These are phyloP conservation scores for Dynastes maya DNA, from an alignment of 2,888 invertebrate species.

Conservation along the genomic window DNA sequence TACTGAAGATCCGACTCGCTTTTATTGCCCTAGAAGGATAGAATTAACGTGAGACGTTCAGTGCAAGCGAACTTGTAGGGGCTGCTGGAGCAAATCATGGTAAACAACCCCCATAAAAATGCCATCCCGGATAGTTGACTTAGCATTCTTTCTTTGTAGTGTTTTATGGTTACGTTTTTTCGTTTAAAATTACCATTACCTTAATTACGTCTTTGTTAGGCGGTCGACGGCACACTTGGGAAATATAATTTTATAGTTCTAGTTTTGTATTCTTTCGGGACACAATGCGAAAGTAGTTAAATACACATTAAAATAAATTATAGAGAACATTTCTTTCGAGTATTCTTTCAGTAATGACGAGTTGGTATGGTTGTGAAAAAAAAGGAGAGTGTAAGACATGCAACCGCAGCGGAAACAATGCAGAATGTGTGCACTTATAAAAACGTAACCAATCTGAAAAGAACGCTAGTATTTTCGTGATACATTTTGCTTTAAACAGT, in stretches of 20 bases:
- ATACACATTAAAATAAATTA: slow-evolving; percentile 30
- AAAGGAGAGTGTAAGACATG: neutral
- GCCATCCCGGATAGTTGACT: slow-evolving; percentile 43
- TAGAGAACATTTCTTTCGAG: slow-evolving; percentile 15
- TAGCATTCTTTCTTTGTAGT: slow-evolving; percentile 43
- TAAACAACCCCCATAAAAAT: slow-evolving; percentile 50
- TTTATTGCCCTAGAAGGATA: slow-evolving; percentile 46
- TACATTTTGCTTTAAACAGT: too few species aligned
- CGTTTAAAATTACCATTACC: slow-evolving; percentile 46
- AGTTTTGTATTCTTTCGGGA: neutral
- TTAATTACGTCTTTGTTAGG: slow-evolving; percentile 40
- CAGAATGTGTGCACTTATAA: too few species aligned
- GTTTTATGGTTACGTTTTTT: slow-evolving; percentile 44
- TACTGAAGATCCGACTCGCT: slow-evolving; percentile 31
- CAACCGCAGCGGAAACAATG: too few species aligned
- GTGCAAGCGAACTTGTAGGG: slow-evolving; percentile 18
- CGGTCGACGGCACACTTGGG: slow-evolving; percentile 33
- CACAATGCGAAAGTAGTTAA: slow-evolving; percentile 35
- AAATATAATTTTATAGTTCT: slow-evolving; percentile 36
- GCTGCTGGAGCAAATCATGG: slow-evolving; percentile 37
- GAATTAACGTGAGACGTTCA: slow-evolving; percentile 47
- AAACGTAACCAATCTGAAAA: too few species aligned
- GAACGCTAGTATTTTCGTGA: too few species aligned
- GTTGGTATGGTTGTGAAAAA: slow-evolving; percentile 15
- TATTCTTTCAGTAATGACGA: slow-evolving; percentile 7